phyloP scores from a whole-genome alignment of 2,797 vertebrate species.

The Protonibea diacanthus region DNA sequence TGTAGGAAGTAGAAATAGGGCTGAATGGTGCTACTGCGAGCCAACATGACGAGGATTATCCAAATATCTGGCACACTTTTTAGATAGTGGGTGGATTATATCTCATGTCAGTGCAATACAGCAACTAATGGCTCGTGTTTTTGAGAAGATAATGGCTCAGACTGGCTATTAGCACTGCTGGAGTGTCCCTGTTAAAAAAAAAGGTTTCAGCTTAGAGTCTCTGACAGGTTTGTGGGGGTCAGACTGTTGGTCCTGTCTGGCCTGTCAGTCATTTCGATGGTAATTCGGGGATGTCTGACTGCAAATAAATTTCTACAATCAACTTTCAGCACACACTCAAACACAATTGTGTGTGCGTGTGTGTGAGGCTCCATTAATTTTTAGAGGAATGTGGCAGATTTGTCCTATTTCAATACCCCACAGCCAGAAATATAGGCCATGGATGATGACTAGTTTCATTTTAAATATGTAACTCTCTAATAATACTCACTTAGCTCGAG shows the following conservation, averaged over 20 bases:
- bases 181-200: slow-evolving; percentile 6
- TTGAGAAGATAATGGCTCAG: slow-evolving; percentile 20
- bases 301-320: slow-evolving; percentile 37
- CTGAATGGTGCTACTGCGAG: background rate
- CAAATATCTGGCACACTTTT: slow-evolving; percentile 32
- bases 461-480: background rate
- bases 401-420: slow-evolving; percentile 11
- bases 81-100: slow-evolving; percentile 34
- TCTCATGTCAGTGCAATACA: slow-evolving; percentile 21
- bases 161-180: slow-evolving; percentile 13
- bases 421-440: background rate
- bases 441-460: background rate
- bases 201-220: slow-evolving; percentile 3
- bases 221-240: slow-evolving; percentile 2
- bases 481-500: background rate
- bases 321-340: slow-evolving; percentile 25
- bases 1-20: background rate
- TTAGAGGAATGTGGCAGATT: slow-evolving; percentile 4
- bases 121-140: slow-evolving; percentile 3
- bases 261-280: slow-evolving; percentile 47
- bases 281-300: slow-evolving; percentile 27
- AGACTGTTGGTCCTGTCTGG: slow-evolving; percentile 35
- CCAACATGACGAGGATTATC: slow-evolving; percentile 18
- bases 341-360: background rate
- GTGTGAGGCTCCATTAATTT: background rate